These are phyloP conservation scores for Zhuqinia jingwanae DNA, from an alignment of 2,888 invertebrate species.

Conservation along the genomic window DNA sequence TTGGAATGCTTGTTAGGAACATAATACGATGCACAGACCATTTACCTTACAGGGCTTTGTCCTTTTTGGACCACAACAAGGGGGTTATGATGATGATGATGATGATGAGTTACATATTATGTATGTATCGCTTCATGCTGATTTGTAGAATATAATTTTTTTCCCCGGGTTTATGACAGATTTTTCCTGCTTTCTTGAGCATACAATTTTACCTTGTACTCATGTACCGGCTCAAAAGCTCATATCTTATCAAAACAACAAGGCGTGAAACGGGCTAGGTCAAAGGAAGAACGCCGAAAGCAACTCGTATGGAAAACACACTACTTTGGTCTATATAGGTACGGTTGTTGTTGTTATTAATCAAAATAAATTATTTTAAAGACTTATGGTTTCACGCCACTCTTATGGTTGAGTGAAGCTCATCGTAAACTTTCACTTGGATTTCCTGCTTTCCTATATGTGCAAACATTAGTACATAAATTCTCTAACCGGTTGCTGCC, in stretches of 20 bases:
- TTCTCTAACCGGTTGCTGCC: not conserved
- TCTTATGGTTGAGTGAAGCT: conserved; percentile 10
- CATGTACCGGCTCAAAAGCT: not conserved
- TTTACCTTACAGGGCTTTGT: conserved; percentile 50
- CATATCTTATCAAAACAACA: conserved; percentile 23
- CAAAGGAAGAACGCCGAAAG: conserved; percentile 9
- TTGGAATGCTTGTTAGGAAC: not conserved
- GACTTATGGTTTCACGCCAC: conserved; percentile 16
- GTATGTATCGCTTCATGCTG: conserved; percentile 31
- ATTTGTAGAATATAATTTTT: conserved; percentile 15
- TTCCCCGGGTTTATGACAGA: not conserved
- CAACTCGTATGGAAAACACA: not conserved
- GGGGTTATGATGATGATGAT: not conserved
- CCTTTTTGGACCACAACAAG: conserved; percentile 52
- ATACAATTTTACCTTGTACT: too few species aligned
- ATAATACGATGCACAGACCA: not conserved
- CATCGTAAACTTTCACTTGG: not conserved
- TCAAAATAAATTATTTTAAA: conserved; percentile 30
- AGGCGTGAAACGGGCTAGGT: conserved; percentile 1
- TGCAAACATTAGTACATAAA: not conserved
- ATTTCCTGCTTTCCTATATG: not conserved
- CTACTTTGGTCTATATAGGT: too few species aligned
- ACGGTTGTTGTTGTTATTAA: conserved; percentile 9
- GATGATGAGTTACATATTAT: not conserved
- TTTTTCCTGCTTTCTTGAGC: not conserved